A percentile compares a stretch with the other conserved stretches of the same genome.
These are phyloP conservation scores for Cherax quadricarinatus DNA, from an alignment of 1,140 invertebrate species.

Conservation along the genomic window DNA sequence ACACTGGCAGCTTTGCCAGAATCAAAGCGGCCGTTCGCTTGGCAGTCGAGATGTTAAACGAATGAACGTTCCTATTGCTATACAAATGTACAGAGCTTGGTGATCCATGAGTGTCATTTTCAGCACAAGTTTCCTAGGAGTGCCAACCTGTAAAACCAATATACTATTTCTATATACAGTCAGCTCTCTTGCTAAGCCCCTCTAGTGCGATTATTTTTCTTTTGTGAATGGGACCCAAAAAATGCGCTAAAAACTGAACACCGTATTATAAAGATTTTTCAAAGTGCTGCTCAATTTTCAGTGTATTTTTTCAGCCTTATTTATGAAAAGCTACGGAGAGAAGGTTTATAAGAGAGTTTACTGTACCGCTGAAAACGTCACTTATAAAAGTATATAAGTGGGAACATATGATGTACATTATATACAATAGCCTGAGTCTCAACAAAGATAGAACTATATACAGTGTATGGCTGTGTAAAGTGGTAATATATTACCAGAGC, in stretches of 20 bases:
- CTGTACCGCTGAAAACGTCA: conserved; percentile 43
- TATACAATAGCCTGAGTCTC: conserved; percentile 65
- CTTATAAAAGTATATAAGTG: conserved; percentile 44
- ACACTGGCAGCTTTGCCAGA: conserved; percentile 49
- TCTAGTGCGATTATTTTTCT: too few relatives aligned
- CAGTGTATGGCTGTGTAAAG: conserved; percentile 64
- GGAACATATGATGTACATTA: conserved; percentile 47
- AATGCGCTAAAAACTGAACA: too few relatives aligned
- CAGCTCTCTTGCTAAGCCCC: too few relatives aligned
- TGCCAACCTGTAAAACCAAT: conserved; percentile 12
- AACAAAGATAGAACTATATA: conserved; percentile 62
- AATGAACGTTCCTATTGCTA: conserved; percentile 46
- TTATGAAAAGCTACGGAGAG: too few relatives aligned
- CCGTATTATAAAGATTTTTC: too few relatives aligned
- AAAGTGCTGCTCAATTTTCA: too few relatives aligned
- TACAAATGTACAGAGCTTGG: conserved; percentile 66
- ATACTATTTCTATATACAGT: conserved; percentile 7
- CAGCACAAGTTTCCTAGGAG: conserved; percentile 11
- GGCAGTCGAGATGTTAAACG: conserved; percentile 12
- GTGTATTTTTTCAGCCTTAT: too few relatives aligned
- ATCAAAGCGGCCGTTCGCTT: conserved; percentile 56
- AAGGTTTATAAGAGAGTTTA: too few relatives aligned
- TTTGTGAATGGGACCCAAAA: too few relatives aligned
- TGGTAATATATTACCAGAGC: conserved; percentile 57
- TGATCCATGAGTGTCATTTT: conserved; percentile 18